phyloP scores from a whole-genome alignment of 2,113 vertebrate genomes.

The Meriones unguiculatus region DNA sequence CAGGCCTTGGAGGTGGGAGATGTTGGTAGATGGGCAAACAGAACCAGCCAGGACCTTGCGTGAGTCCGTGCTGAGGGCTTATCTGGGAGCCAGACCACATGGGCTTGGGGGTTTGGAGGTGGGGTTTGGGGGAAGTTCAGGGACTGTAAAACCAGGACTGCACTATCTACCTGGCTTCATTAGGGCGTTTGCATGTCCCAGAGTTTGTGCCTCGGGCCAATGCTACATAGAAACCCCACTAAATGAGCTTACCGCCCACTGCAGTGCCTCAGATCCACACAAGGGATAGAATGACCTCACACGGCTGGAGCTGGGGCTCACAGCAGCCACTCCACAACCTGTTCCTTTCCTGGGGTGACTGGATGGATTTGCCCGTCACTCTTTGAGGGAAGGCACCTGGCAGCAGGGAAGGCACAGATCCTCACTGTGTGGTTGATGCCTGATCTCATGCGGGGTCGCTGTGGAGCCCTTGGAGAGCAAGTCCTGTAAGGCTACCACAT shows the following conservation, averaged over 20 bases:
- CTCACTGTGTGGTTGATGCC: neutral
- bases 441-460: neutral
- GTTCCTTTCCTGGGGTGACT: neutral
- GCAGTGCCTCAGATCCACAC: neutral
- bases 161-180: too few relatives aligned
- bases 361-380: neutral
- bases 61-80: neutral
- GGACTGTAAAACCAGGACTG: too few relatives aligned
- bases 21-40: neutral
- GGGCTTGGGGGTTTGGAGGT: too few relatives aligned
- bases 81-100: neutral
- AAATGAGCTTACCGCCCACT: neutral
- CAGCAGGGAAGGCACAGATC: neutral
- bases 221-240: neutral
- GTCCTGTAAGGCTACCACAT: too few relatives aligned
- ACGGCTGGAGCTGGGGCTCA: neutral
- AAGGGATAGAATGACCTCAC: neutral
- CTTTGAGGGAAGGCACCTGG: neutral
- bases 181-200: neutral
- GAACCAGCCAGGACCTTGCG: neutral
- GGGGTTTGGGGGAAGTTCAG: neutral
- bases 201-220: neutral
- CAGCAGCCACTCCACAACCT: neutral
- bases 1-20: neutral
- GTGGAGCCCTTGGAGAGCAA: neutral